phyloP scores from a whole-genome alignment of 2,113 vertebrate genomes.

The Oreochromis aureus region DNA sequence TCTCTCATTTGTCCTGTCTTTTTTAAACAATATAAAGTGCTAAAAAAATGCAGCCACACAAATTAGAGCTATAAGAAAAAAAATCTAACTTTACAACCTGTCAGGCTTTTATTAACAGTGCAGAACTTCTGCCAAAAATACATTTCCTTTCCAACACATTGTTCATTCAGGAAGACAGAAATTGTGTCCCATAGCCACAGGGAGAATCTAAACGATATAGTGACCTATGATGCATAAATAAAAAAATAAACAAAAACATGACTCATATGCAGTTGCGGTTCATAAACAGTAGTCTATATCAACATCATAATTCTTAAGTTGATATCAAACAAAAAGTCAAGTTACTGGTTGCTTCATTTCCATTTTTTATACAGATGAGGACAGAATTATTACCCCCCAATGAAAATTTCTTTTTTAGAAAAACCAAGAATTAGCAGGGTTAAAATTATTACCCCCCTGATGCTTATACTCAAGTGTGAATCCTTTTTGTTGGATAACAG shows the following conservation, averaged over 20 bases:
- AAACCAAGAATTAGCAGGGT: not conserved
- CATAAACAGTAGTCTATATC: not conserved
- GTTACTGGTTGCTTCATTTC: not conserved
- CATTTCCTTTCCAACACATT: not conserved
- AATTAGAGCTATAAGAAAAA: not conserved
- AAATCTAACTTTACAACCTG: not conserved
- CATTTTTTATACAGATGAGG: not conserved
- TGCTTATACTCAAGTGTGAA: not conserved
- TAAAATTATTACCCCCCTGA: not conserved
- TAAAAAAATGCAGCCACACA: not conserved
- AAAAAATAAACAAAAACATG: not conserved
- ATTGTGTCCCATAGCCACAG: not conserved
- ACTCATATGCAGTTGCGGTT: rapidly evolving
- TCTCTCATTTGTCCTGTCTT: not conserved
- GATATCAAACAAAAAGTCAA: not conserved
- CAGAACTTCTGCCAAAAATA: not conserved
- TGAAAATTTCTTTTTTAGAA: not conserved
- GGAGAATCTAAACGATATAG: not conserved
- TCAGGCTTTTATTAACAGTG: not conserved
- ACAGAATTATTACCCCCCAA: not conserved
- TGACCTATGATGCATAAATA: not conserved
- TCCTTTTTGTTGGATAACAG: not conserved
- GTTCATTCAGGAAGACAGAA: not conserved
- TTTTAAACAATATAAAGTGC: not conserved
- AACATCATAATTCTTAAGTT: not conserved